Evolutionary conservation across 2,113 vertebrate genomes (phyloP).

Genomic region (Pungitius pungitius): DNA sequence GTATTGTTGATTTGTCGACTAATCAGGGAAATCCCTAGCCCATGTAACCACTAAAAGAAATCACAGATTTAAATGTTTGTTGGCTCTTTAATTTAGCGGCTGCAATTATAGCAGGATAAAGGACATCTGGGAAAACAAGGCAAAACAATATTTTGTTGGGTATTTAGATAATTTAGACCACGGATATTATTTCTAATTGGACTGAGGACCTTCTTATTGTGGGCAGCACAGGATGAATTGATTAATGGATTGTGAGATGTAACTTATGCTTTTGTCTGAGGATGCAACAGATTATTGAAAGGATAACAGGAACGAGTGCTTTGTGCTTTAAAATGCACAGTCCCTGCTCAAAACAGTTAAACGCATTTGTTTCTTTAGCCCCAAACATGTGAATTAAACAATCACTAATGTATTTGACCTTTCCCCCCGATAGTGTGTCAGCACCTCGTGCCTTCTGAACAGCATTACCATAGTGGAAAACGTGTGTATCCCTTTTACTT

Average conservation of each 20-base stretch:
- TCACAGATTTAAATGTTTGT: not conserved
- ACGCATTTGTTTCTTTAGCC: not conserved
- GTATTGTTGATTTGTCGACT: not conserved
- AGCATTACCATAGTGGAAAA: slow-evolving; percentile 1
- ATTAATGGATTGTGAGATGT: not conserved
- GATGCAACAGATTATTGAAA: not conserved
- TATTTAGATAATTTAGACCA: not conserved
- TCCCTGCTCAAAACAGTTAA: not conserved
- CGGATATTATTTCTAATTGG: not conserved
- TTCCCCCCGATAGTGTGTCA: not conserved
- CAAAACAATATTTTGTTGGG: not conserved
- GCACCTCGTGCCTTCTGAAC: not conserved
- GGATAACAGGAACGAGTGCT: not conserved
- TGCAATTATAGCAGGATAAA: not conserved
- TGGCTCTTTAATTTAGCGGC: not conserved
- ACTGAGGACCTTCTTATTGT: not conserved
- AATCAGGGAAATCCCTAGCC: not conserved
- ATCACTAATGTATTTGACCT: not conserved
- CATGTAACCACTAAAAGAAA: not conserved
- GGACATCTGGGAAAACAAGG: not conserved
- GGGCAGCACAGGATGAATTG: not conserved
- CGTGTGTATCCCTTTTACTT: slow-evolving; percentile 15
- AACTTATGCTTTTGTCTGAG: not conserved
- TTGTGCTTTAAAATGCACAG: not conserved
- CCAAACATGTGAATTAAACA: not conserved